Conservation (phyloP, 2,113 vertebrate species). For the Heterotilapia buettikoferi region DNA sequence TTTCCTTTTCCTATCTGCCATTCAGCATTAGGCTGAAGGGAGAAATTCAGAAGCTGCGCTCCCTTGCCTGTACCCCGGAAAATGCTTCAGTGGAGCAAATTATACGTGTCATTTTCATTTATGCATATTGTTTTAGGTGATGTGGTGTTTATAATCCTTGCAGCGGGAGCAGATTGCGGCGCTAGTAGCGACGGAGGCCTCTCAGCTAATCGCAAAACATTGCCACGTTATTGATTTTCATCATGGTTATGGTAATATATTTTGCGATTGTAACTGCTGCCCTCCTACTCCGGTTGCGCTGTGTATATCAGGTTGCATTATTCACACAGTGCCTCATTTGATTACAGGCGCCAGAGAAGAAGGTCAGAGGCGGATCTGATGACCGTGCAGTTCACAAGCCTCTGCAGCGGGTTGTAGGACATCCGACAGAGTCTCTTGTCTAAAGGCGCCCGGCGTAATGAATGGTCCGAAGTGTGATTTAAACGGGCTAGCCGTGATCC, state of each 20-base stretch:
- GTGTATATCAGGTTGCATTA: slow-evolving; percentile 32
- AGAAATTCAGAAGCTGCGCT: neutral
- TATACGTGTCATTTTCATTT: neutral
- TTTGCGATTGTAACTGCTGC: slow-evolving; percentile 12
- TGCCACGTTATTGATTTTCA: slow-evolving; percentile 1
- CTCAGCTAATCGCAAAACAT: neutral
- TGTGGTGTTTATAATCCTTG: neutral
- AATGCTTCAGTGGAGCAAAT: slow-evolving; percentile 15
- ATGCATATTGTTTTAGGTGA: neutral
- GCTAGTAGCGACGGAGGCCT: neutral
- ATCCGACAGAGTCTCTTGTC: slow-evolving; percentile 14
- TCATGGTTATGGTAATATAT: slow-evolving; percentile 12
- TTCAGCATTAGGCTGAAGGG: slow-evolving; percentile 49
- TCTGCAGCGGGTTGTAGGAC: slow-evolving; percentile 22
- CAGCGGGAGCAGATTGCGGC: neutral
- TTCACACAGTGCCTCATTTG: slow-evolving; percentile 54
- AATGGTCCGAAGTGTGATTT: slow-evolving; percentile 46
- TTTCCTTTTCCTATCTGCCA: slow-evolving; percentile 49
- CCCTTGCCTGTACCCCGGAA: neutral
- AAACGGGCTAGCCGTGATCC: slow-evolving; percentile 22
- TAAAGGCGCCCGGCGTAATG: slow-evolving; percentile 27
- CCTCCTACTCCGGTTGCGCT: slow-evolving; percentile 6
- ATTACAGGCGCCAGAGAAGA: slow-evolving; percentile 50
- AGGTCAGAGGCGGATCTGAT: slow-evolving; percentile 51
- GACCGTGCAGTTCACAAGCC: slow-evolving; percentile 39